phyloP scores from a whole-genome alignment of 2,888 invertebrate genomes.

The Tenodera sinensis region DNA sequence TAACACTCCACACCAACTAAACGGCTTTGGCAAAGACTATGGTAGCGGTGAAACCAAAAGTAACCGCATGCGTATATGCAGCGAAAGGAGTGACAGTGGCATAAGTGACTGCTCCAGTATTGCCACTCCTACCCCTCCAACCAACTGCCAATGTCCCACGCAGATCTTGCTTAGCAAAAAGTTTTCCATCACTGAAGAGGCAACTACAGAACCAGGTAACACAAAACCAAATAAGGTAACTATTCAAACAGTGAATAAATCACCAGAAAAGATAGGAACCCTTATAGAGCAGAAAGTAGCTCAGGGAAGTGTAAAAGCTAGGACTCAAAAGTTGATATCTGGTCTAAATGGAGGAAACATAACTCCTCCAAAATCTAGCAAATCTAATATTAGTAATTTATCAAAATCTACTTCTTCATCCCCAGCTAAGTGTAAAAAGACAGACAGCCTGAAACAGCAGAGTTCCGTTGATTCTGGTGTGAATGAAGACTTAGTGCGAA shows the following conservation, averaged over 20 bases:
- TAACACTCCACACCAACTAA: neutral
- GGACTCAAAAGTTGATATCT: neutral
- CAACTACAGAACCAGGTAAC: neutral
- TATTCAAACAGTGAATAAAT: neutral
- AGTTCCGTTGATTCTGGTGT: conserved; percentile 31
- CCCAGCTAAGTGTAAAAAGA: conserved; percentile 27
- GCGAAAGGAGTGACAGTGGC: conserved; percentile 42
- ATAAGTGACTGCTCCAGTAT: conserved; percentile 40
- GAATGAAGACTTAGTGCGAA: conserved; percentile 21
- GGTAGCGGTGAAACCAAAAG: neutral
- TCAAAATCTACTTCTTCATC: conserved; percentile 18
- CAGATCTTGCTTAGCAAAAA: conserved; percentile 25
- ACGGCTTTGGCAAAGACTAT: neutral
- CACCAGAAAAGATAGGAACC: neutral
- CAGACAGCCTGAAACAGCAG: conserved; percentile 31
- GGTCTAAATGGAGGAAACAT: neutral
- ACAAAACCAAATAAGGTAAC: neutral
- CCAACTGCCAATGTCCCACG: conserved; percentile 17
- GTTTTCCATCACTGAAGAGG: conserved; percentile 30
- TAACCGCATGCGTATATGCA: conserved; percentile 32
- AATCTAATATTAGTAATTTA: neutral
- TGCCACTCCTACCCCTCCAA: conserved; percentile 9
- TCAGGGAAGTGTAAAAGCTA: neutral
- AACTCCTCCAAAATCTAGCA: neutral
- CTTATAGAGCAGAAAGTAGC: neutral